phyloP scores from a whole-genome alignment of 1,140 invertebrate genomes.

The Myzus persicae region DNA sequence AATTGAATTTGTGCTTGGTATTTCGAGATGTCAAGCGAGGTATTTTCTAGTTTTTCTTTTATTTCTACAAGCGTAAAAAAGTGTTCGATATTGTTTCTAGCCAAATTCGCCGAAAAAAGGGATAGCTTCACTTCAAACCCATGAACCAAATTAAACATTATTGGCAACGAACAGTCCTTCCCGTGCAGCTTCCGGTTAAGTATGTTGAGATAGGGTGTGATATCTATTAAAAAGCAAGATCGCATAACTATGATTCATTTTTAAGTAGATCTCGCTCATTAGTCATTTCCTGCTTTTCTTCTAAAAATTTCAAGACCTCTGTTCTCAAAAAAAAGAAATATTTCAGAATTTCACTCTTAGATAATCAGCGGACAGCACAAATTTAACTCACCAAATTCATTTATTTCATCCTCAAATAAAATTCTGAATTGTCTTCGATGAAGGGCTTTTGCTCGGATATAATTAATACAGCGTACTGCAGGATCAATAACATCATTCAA shows the following conservation, averaged over 20 bases:
- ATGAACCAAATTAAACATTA: conserved; percentile 31
- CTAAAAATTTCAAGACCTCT: conserved; percentile 38
- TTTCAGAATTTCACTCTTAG: conserved; percentile 22
- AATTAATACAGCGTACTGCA: conserved; percentile 47
- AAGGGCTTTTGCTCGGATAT: conserved; percentile 26
- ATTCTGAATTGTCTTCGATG: conserved; percentile 36
- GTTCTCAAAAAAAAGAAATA: conserved; percentile 38
- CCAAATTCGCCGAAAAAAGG: conserved; percentile 36
- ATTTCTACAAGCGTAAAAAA: conserved; percentile 31
- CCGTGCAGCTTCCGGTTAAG: conserved; percentile 46
- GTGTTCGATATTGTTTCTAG: conserved; percentile 39
- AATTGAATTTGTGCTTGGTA: not conserved
- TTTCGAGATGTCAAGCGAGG: conserved; percentile 33
- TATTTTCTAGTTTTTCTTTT: conserved; percentile 40
- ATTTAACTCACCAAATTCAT: conserved; percentile 44
- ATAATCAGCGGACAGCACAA: conserved; percentile 48
- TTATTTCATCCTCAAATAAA: conserved; percentile 45
- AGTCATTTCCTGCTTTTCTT: conserved; percentile 30
- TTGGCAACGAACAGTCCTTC: conserved; percentile 46
- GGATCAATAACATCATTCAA: conserved; percentile 4
- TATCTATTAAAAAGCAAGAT: conserved; percentile 43
- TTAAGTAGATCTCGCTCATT: conserved; percentile 35
- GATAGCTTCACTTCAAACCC: conserved; percentile 33
- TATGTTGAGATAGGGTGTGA: conserved; percentile 20
- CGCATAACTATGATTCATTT: conserved; percentile 33